Evolutionary conservation across 2,113 vertebrate species (phyloP).

Genomic region (Alethe diademata): DNA sequence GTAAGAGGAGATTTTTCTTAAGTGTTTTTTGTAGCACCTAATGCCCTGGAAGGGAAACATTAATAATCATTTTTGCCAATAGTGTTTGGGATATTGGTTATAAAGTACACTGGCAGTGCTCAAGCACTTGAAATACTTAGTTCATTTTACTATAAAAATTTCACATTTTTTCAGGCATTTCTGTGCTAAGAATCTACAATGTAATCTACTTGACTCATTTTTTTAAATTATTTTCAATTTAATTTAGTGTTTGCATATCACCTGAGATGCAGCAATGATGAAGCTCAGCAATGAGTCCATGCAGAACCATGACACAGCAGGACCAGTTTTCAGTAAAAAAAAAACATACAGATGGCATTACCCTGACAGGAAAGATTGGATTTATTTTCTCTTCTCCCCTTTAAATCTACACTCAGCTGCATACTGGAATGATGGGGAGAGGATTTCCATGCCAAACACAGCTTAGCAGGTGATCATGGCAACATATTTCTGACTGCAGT

Average conservation of each 20-base stretch:
- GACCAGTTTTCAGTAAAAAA: not conserved
- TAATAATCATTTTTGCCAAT: not conserved
- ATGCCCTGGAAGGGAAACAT: not conserved
- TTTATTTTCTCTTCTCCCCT: not conserved
- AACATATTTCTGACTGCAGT: not conserved
- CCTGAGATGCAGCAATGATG: not conserved
- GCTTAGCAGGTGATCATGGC: not conserved
- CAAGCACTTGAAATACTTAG: not conserved
- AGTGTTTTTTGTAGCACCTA: not conserved
- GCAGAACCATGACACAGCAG: not conserved
- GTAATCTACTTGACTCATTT: not conserved
- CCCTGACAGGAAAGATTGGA: not conserved
- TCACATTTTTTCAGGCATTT: not conserved
- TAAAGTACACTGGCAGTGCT: not conserved
- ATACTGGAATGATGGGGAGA: not conserved
- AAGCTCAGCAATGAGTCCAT: not conserved
- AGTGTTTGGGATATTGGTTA: not conserved
- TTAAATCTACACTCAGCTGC: not conserved
- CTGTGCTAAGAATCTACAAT: not conserved
- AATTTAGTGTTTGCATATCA: not conserved
- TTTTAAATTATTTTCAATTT: not conserved
- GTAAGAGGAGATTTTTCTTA: not conserved
- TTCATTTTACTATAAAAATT: not conserved
- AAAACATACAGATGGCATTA: not conserved
- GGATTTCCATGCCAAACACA: not conserved